Evolutionary conservation across 1,140 invertebrate species (phyloP), one percentile per base, ranked within the genome.

Genomic region (Leptopilina clavipes): DNA sequence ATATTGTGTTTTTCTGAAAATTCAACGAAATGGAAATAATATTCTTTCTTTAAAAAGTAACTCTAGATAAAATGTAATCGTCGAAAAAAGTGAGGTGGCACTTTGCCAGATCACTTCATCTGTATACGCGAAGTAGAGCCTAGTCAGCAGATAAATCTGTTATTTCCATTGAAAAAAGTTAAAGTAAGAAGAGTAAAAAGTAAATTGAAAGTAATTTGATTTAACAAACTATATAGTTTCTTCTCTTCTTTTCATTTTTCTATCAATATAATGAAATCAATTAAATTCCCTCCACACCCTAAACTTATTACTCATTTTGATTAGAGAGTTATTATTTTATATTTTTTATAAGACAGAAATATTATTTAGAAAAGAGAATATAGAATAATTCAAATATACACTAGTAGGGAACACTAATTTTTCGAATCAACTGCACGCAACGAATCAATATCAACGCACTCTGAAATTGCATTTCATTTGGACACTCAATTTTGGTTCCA

Each of bases 101-200:
- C 59, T 65, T 5, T 31, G 59, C 59, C 59, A 65, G 59, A 65
- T 37, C 59, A 65, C 59, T 19, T 65, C 59, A 65, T 65, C 25
- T 65, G 59, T 31, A 40, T 40, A 65, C 25, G 22, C 22, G 59
- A 65, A 31, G 59, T 12, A 65, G 25, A 31, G 25, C 5, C 25
- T 19, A 65, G 59, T 65, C 59, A 65, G 59, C 59, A 65, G 59
- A 65, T 65, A 65, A 65, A 65, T 65, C 25, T 65, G 12, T 65
- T 65, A 65, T 65, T 65, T 65, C 59, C 19, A 37, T n/a, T 65
- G 59, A 37, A 31, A 31, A 22, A 65, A 65, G 9, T n/a, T 6
- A 14, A n/a, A n/a, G 3, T 7, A 65, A 65, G n/a, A n/a, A n/a
- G 5, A 65, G 12, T 1, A n/a, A 31, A 31, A 65, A 31, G 59